These are phyloP conservation scores for Chondrilla cf. caribensis DNA, from an alignment of 37 sponge, comb jelly and placozoan species.

Conservation along the genomic window DNA sequence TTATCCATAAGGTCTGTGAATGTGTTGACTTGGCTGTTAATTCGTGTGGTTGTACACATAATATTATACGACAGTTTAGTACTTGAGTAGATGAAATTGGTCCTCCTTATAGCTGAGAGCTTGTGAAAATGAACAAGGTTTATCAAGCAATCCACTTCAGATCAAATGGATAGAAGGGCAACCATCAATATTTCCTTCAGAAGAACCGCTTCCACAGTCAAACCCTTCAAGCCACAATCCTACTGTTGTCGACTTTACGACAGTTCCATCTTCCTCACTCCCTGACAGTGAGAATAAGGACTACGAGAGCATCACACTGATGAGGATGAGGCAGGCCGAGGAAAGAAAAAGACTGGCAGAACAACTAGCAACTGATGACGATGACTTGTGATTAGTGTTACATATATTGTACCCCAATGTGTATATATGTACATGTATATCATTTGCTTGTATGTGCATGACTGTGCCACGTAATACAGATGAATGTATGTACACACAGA, in stretches of 20 bases:
- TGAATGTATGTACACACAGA: neutral
- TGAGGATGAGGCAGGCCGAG: slow-evolving; percentile 71
- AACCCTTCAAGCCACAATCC: neutral
- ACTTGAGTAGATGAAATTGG: too few relatives aligned
- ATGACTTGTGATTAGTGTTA: neutral
- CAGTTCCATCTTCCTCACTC: neutral
- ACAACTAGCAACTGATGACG: slow-evolving; percentile 34
- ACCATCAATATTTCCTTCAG: neutral
- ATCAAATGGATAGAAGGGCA: slow-evolving; percentile 50
- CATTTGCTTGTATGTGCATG: neutral
- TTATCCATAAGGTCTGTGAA: too few relatives aligned
- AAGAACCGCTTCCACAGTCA: neutral
- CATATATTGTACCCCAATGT: too few relatives aligned
- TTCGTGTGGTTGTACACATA: too few relatives aligned
- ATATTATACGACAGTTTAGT: too few relatives aligned
- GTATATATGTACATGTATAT: neutral
- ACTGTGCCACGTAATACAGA: too few relatives aligned
- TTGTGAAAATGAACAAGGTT: slow-evolving; percentile 32
- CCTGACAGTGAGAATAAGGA: slow-evolving; percentile 15
- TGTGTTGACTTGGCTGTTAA: too few relatives aligned
- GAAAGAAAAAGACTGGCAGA: slow-evolving; percentile 55
- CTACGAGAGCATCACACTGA: slow-evolving; percentile 70
- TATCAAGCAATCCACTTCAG: slow-evolving; percentile 29
- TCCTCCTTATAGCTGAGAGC: slow-evolving; percentile 25
- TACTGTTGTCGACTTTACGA: neutral